A percentile compares a stretch with the other conserved stretches of the same genome.
Evolutionary conservation across 92 coral and sea anemone genomes (phyloP).

Genomic region (Palythoa grandiflora): DNA sequence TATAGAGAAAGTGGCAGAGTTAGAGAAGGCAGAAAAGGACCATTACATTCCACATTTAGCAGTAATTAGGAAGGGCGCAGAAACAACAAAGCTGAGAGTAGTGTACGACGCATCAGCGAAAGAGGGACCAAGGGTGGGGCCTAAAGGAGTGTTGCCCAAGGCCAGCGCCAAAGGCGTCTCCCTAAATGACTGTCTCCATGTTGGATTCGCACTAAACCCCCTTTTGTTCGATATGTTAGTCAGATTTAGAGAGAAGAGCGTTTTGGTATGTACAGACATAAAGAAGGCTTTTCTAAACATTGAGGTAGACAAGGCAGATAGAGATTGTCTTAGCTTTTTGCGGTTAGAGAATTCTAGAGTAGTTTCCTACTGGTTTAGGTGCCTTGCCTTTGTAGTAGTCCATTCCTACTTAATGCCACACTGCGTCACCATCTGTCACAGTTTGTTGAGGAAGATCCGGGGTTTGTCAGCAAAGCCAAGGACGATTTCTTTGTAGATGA

Average conservation of each 20-base stretch:
- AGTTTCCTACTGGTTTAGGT: no score
- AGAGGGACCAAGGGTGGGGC: conserved; percentile 36
- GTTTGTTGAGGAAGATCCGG: conserved; percentile 55
- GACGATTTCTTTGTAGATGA: conserved; percentile 58
- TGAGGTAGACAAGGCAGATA: no score
- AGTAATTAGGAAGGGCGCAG: conserved; percentile 45
- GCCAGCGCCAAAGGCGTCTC: conserved; percentile 41
- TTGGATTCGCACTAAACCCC: conserved; percentile 60
- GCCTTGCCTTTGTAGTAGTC: no score
- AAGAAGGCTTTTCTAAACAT: conserved; percentile 64
- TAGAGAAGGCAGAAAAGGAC: conserved; percentile 42
- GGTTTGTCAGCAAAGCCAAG: conserved; percentile 45
- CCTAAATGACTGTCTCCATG: conserved; percentile 59
- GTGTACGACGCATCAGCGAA: conserved; percentile 63
- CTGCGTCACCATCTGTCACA: conserved; percentile 63
- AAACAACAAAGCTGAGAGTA: no score
- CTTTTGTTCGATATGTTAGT: conserved; percentile 55
- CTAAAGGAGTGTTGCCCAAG: no score
- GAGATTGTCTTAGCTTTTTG: conserved; percentile 68
- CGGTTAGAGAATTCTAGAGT: no score
- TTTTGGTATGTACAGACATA: conserved; percentile 50
- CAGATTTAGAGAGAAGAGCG: conserved; percentile 55
- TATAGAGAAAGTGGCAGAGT: conserved; percentile 44
- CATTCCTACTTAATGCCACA: conserved; percentile 66
- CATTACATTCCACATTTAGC: conserved; percentile 58